Percentiles rank a stretch among this genome's conserved stretches.
phyloP scores from a whole-genome alignment of 2,113 vertebrate species.

The Lycaon pictus region DNA sequence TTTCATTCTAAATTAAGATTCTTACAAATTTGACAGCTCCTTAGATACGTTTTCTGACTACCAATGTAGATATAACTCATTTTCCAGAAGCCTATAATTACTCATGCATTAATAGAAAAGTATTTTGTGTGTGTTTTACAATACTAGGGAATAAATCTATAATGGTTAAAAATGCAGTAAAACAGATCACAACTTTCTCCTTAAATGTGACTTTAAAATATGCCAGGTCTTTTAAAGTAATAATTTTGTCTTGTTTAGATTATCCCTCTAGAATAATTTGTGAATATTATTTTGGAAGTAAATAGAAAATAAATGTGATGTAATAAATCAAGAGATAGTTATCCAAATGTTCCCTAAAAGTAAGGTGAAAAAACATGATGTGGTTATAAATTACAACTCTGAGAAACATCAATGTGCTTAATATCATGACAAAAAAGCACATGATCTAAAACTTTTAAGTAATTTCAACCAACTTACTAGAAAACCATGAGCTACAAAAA shows the following conservation, averaged over 20 bases:
- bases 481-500: conserved; percentile 3
- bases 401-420: conserved; percentile 22
- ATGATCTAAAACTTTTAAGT: neutral
- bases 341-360: conserved; percentile 14
- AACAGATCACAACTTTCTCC: neutral
- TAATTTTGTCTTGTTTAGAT: conserved; percentile 10
- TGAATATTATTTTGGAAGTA: conserved; percentile 50
- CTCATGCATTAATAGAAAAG: conserved; percentile 52
- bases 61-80: neutral
- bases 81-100: neutral
- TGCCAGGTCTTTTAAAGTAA: neutral
- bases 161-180: conserved; percentile 3
- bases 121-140: conserved; percentile 3
- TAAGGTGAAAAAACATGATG: neutral
- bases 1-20: conserved; percentile 57
- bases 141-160: conserved; percentile 38
- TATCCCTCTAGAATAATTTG: neutral
- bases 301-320: conserved; percentile 31
- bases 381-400: neutral
- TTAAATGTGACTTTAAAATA: conserved; percentile 52
- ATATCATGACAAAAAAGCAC: neutral
- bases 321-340: neutral
- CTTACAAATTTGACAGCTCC: neutral
- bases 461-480: neutral
- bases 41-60: conserved; percentile 39